Base-by-base conservation (phyloP, 2,797 vertebrate genomes). In the Cetoscarus ocellatus region DNA sequence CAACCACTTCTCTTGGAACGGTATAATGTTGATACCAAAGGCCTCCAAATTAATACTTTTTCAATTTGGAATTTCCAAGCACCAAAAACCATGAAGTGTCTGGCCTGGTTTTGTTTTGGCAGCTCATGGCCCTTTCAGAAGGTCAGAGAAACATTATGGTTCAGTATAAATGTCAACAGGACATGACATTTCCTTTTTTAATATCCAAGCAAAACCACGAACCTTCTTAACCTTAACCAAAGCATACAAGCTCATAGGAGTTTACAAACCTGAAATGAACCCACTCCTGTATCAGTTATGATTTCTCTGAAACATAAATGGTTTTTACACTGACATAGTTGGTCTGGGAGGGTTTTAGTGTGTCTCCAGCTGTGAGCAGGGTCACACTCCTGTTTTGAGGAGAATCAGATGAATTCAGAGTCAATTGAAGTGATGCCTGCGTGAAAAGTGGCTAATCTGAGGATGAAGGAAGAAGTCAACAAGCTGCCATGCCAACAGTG, bases 141-240 rank as follows among this genome's bases (percentile, higher is more conserved):
- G 50, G 50, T 51, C 50, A 51, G 27, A 34, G 50, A 34, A 34
- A 51, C 12, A 12, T 13, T 34, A 19, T 34, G 27, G 50, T 51
- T 14, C 50, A 51, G 50, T 8, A 6, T 34, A 51, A 51, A 51
- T 51, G 50, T 51, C 27, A 51, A 51, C 50, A 51, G 12, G 50
- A 51, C 27, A 2, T 51, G 50, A 51, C 50, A 51, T 51, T 51
- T 51, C 14, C 50, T 34, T 7, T 49, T 51, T 51, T 10, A 35
- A 13, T 49, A 18, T 49, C 6, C 7, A 34, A 34, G 18, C 50
- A 51, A 34, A 51, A 12, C 27, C 50, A 14, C 34, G 50, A 51
- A 34, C 50, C 14, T 51, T 51, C 27, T 6, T 34, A 51, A 51
- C 50, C 50, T 51, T 51, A 34, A 34, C 50, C 50, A 51, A 14